Base-by-base conservation (phyloP, 2,888 invertebrate species). In the Dryobotodes eremita region DNA sequence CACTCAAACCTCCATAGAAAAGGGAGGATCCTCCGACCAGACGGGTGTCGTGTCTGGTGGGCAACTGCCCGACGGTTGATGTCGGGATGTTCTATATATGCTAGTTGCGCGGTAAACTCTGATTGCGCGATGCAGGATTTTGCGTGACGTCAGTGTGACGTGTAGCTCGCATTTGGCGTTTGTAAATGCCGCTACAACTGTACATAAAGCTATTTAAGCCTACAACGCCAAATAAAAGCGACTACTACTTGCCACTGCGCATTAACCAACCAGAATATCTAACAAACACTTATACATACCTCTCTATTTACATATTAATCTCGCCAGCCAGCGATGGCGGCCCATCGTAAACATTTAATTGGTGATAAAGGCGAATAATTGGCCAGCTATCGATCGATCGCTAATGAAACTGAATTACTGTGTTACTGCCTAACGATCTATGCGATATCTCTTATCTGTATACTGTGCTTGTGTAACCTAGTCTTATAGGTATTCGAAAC, bases 321-420 rank as follows among this genome's bases (percentile, higher is more conserved):
- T 90, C 87, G 88, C 91, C 90, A 88, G 90, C 90, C 88, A 66
- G 90, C 89, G 85, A 86, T 88, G 88, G 88, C 88, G 89, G 92
- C 89, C 92, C 94, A 95, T 94, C 95, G 95, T 95, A 95, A 95
- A 95, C 92, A 91, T 93, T 92, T 95, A 94, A 95, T 95, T 95
- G 95, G 95, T 95, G 94, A 94, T 95, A 95, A 95, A 94, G 90
- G 88, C 92, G 90, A 86, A 91, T 95, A 95, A 95, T 95, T 95
- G 95, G 94, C 89, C 90, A 89, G 92, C 91, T 95, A 95, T 95
- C 95, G 95, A 90, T 90, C 93, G 91, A 86, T 90, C 91, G 89
- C 93, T 95, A 95, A 96, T 96, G 94, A 94, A 94, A 92, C 92
- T 88, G 92, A 93, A 93, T 94, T 92, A 93, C 92, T 89, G 89